Base-by-base conservation (phyloP, 2,113 vertebrate species). In the Ancistrus triradiatus region DNA sequence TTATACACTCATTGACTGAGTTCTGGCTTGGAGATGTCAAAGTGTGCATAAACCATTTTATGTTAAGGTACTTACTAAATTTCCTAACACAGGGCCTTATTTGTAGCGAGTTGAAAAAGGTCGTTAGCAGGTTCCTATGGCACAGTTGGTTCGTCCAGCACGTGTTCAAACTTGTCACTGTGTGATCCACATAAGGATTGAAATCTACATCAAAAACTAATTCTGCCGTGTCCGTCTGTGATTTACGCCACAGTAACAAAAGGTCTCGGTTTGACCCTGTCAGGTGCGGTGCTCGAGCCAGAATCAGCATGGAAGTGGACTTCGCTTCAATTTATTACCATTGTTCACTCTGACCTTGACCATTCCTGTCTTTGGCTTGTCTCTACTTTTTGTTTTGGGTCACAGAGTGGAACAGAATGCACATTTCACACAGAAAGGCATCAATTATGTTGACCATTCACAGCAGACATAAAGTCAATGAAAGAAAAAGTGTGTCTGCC, bases 401-500 rank as follows among this genome's bases (percentile, higher is more conserved):
- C 81, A 83, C 84, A 79, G 70, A 71, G 61, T 68, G 71, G 73
- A 75, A 81, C 73, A 43, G 44, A 63, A 69, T 15, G 68, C 68
- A 59, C 60, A 40, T 53, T 83, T 78, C 76, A 74, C 68, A 80
- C 70, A 71, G 73, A 55, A 21, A 62, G 40, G 77, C 70, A 77
- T 86, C 81, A 79, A 85, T 86, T 84, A 86, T 74, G 80, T 67
- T 59, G 69, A 58, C 44, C 67, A 68, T 72, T 78, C 51, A n/a
- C 60, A 47, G 76, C 51, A 84, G 86, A 85, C 86, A 81, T 25
- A 31, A 77, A 81, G 73, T 85, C 86, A 86, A 86, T 82, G 73
- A 67, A 81, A 82, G 44, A 17, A 73, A 77, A 69, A 13, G 33
- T 77, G 75, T 74, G 78, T 46, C 51, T 9, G 60, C 75, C 74